Percentiles rank a stretch among this genome's conserved stretches.
These are phyloP conservation scores for Cryptocheilus praepositus DNA, from an alignment of 2,888 invertebrate species.

Conservation along the genomic window DNA sequence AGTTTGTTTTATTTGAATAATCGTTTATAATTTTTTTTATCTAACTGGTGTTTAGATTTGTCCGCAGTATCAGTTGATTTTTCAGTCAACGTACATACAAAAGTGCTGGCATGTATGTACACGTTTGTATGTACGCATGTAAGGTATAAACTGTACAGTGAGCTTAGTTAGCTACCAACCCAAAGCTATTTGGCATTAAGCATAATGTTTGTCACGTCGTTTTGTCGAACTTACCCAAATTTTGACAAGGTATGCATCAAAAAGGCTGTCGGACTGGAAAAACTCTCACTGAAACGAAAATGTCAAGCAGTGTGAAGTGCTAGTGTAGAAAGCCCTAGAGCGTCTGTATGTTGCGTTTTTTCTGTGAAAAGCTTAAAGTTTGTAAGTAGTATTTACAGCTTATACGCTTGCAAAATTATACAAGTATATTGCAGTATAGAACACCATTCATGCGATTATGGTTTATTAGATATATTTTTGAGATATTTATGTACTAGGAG, in stretches of 20 bases:
- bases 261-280: slow-evolving; percentile 83
- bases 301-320: slow-evolving; percentile 74
- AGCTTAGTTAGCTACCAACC: slow-evolving; percentile 59
- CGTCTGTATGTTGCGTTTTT: slow-evolving; percentile 44
- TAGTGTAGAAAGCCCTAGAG: slow-evolving; percentile 62
- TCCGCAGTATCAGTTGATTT: neutral
- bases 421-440: neutral
- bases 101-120: slow-evolving; percentile 14
- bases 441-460: neutral
- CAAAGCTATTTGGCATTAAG: slow-evolving; percentile 66
- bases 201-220: slow-evolving; percentile 57
- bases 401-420: slow-evolving; percentile 10
- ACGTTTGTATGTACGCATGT: slow-evolving; percentile 8
- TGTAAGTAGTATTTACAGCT: slow-evolving; percentile 14
- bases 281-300: slow-evolving; percentile 82
- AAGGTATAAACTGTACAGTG: slow-evolving; percentile 7
- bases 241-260: slow-evolving; percentile 84
- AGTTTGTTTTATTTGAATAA: slow-evolving; percentile 28
- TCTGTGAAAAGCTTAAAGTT: slow-evolving; percentile 36
- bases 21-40: slow-evolving; percentile 3
- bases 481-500: too few species aligned
- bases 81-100: slow-evolving; percentile 4
- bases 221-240: slow-evolving; percentile 82
- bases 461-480: too few species aligned
- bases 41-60: neutral